Conservation (phyloP, 2,888 invertebrate species). For the Nezara viridula region DNA sequence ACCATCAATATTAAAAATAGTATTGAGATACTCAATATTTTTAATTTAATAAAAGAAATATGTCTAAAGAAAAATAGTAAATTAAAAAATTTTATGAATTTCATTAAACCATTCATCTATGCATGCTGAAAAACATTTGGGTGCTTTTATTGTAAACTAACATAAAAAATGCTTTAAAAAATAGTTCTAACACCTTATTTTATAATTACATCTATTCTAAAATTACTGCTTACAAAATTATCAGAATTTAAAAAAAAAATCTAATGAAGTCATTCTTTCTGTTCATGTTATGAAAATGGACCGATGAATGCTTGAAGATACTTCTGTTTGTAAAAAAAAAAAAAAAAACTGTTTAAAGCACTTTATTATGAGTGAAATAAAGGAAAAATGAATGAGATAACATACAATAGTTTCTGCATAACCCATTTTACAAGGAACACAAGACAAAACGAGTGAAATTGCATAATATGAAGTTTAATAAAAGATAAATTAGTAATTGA, state of each 20-base stretch:
- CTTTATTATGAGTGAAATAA: too few relatives aligned
- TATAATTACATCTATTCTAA: background rate
- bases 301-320: background rate
- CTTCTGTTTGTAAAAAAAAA: background rate
- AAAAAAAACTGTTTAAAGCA: too few relatives aligned
- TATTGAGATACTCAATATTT: background rate
- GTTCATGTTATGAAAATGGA: too few relatives aligned
- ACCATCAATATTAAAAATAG: too few relatives aligned
- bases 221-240: background rate
- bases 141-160: background rate
- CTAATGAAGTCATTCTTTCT: background rate
- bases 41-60: background rate
- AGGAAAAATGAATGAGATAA: too few relatives aligned
- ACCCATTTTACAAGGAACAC: too few relatives aligned
- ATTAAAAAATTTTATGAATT: background rate
- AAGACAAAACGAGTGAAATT: too few relatives aligned
- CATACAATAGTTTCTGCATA: too few relatives aligned
- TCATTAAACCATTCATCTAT: background rate
- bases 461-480: too few relatives aligned
- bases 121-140: background rate
- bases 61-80: background rate
- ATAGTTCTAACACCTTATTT: slow-evolving; percentile 1
- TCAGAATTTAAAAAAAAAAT: background rate
- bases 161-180: background rate
- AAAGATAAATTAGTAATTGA: too few relatives aligned